Evolutionary conservation across 2,113 vertebrate genomes (phyloP).

Genomic region (Polyodon spathula): DNA sequence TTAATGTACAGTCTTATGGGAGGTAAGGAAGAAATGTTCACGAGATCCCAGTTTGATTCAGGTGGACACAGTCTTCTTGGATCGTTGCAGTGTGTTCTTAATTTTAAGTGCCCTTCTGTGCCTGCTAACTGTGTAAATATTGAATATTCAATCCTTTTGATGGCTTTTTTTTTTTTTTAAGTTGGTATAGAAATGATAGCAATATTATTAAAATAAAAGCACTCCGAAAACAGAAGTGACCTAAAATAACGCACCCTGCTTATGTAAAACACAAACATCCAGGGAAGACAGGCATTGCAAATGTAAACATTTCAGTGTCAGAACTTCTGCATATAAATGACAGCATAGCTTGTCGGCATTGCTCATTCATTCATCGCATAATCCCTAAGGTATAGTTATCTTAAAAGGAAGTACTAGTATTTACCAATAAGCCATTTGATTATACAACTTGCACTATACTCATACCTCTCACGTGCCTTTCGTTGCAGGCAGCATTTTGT

Average conservation of each 20-base stretch:
- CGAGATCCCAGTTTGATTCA: constrained; percentile 45
- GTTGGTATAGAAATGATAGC: constrained; percentile 32
- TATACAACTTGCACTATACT: no score
- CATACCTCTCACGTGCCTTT: no score
- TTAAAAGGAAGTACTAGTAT: no score
- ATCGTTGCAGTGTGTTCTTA: constrained; percentile 50
- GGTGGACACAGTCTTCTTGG: constrained; percentile 48
- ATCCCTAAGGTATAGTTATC: no score
- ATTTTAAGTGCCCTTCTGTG: constrained; percentile 65
- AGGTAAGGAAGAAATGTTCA: constrained; percentile 32
- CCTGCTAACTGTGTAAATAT: constrained; percentile 56
- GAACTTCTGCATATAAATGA: no score
- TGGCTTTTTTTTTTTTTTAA: constrained; percentile 29
- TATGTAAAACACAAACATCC: no score
- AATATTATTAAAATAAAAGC: constrained; percentile 28
- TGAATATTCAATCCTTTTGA: constrained; percentile 58
- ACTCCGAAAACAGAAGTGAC: not conserved
- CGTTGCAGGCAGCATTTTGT: no score
- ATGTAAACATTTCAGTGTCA: no score
- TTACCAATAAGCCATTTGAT: no score
- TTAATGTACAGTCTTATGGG: constrained; percentile 58
- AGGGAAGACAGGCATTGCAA: no score
- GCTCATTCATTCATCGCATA: no score
- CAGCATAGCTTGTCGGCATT: no score
- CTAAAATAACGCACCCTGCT: not conserved